Conservation (phyloP, 2,797 vertebrate genomes). For the Argyrosomus regius region DNA sequence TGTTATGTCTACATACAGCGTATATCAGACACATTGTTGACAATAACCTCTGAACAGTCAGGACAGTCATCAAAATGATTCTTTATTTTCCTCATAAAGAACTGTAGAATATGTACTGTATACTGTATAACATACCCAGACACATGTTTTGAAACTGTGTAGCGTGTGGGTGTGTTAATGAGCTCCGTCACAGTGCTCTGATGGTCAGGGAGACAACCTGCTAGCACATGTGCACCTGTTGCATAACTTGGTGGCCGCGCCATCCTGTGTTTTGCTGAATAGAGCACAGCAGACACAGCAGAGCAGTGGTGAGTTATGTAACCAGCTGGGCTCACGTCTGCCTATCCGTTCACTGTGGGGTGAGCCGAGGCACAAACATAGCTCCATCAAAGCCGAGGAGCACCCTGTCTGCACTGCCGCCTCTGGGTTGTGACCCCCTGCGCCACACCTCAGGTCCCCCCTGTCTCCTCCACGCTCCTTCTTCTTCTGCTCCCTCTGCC, state of each 20-base stretch:
- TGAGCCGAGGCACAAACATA: conserved; percentile 48
- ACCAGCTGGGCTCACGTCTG: conserved; percentile 69
- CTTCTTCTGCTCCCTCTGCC: not conserved
- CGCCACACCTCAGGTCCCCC: not conserved
- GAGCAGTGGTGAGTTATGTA: conserved; percentile 81
- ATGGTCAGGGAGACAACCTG: conserved; percentile 77
- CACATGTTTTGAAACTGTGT: conserved; percentile 62
- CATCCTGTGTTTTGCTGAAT: conserved; percentile 78
- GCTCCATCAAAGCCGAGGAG: conserved; percentile 43
- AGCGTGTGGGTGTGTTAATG: conserved; percentile 72
- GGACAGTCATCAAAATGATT: not conserved
- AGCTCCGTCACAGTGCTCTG: conserved; percentile 49
- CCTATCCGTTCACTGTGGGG: conserved; percentile 59
- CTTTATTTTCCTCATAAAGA: not conserved
- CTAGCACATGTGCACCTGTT: conserved; percentile 87
- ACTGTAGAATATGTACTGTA: not conserved
- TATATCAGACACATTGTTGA: not conserved
- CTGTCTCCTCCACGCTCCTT: not conserved
- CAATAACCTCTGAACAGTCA: not conserved
- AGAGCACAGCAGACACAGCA: conserved; percentile 63
- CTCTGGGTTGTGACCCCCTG: conserved; percentile 21
- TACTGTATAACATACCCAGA: conserved; percentile 17
- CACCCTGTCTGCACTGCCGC: conserved; percentile 19
- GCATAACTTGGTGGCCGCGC: conserved; percentile 82
- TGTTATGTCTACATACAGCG: not conserved